Conservation (phyloP, 2,888 invertebrate species). For the Troides oblongomaculatus region DNA sequence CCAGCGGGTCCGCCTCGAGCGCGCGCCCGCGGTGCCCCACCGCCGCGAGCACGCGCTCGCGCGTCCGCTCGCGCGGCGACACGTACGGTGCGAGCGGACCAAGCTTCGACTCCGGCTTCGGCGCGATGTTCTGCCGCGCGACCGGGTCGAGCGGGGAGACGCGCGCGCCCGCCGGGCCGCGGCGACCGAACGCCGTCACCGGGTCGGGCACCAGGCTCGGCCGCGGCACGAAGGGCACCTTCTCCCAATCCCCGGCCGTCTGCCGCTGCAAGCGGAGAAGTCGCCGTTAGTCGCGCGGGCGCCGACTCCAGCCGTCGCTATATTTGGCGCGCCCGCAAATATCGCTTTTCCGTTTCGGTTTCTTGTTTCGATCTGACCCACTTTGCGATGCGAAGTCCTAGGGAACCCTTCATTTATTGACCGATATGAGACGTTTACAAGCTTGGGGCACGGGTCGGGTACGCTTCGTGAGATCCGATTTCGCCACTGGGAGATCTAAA, state of each 20-base stretch:
- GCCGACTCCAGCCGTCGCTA: conserved; percentile 77
- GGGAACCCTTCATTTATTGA: conserved; percentile 38
- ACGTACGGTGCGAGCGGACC: conserved; percentile 84
- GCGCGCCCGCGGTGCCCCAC: conserved; percentile 81
- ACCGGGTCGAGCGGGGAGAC: conserved; percentile 75
- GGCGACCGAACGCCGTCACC: conserved; percentile 90
- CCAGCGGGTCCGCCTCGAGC: conserved; percentile 79
- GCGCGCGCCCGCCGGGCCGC: conserved; percentile 74
- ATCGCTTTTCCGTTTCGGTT: conserved; percentile 64
- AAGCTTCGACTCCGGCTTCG: conserved; percentile 79
- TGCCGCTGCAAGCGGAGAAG: conserved; percentile 85
- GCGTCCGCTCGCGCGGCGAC: conserved; percentile 83
- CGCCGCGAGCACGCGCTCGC: conserved; percentile 81
- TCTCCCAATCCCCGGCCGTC: conserved; percentile 90
- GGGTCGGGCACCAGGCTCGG: conserved; percentile 92
- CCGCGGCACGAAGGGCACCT: conserved; percentile 91
- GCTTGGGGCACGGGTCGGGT: conserved; percentile 41
- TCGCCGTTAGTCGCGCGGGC: conserved; percentile 75
- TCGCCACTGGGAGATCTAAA: conserved; percentile 38
- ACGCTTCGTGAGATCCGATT: conserved; percentile 42
- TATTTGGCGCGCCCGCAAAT: conserved; percentile 79
- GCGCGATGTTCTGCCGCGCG: conserved; percentile 82
- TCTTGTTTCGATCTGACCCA: conserved; percentile 69
- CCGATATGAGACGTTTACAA: conserved; percentile 71
- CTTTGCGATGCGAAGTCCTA: conserved; percentile 53